A percentile compares a stretch with the other conserved stretches of the same genome.
Evolutionary conservation across 2,113 vertebrate genomes (phyloP).

Genomic region (Lutjanus erythropterus): DNA sequence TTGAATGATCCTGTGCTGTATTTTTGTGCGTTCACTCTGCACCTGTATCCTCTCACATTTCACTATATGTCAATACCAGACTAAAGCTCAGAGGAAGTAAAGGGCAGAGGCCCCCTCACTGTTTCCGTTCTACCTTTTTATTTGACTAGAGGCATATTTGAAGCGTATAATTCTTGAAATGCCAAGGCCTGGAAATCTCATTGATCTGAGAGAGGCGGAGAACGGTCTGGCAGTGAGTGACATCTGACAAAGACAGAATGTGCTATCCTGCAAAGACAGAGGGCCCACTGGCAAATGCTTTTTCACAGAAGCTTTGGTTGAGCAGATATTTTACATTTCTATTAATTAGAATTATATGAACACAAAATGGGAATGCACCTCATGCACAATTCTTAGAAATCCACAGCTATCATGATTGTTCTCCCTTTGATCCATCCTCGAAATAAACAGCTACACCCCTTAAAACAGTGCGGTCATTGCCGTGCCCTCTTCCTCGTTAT

Average conservation of each 20-base stretch:
- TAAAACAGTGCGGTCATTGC: not conserved
- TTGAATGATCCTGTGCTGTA: not conserved
- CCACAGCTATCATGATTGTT: not conserved
- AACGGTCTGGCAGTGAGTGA: not conserved
- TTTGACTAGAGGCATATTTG: constrained; percentile 11
- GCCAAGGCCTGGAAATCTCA: constrained; percentile 21
- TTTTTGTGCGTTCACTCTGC: constrained; percentile 24
- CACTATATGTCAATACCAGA: not conserved
- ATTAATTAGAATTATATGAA: not conserved
- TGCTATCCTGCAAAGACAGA: not conserved
- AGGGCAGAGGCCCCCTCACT: constrained; percentile 8
- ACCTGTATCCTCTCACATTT: constrained; percentile 50
- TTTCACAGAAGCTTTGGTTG: not conserved
- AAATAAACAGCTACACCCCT: not conserved
- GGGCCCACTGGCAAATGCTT: not conserved
- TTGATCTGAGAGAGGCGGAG: not conserved
- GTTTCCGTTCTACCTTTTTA: constrained; percentile 30
- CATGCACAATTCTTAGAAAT: not conserved
- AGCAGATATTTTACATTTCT: not conserved
- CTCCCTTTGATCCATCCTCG: not conserved
- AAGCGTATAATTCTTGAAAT: constrained; percentile 55
- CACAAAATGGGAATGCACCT: not conserved
- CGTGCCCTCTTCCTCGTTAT: constrained; percentile 16
- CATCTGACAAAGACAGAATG: constrained; percentile 16
- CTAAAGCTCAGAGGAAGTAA: constrained; percentile 16